Conservation (phyloP, 2,888 invertebrate species). For the Sycophila texana region DNA sequence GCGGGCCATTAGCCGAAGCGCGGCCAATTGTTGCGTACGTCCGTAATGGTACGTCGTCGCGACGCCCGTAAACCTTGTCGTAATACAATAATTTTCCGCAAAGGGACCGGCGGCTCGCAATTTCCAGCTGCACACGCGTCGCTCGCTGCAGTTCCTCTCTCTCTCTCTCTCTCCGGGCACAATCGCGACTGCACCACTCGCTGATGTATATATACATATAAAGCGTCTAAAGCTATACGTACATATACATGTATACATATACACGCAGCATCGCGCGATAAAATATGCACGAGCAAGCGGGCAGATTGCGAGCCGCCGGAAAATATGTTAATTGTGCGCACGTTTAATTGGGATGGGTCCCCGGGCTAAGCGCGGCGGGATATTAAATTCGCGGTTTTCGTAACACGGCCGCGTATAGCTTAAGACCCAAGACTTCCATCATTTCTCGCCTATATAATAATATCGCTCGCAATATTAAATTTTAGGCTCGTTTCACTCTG, state of each 20-base stretch:
- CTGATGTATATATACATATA: no score
- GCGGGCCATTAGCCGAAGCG: not conserved
- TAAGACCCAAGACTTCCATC: not conserved
- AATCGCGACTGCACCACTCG: no score
- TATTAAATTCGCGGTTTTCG: slow-evolving; percentile 25
- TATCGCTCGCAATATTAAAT: slow-evolving; percentile 12
- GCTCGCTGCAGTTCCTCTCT: not conserved
- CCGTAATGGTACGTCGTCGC: slow-evolving; percentile 1
- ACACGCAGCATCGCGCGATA: not conserved
- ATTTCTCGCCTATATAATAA: not conserved
- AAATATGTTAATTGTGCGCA: slow-evolving; percentile 10
- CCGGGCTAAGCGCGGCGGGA: not conserved
- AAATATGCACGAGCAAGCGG: not conserved
- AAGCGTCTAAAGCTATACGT: no score
- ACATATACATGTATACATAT: not conserved
- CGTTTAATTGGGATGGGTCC: slow-evolving; percentile 17
- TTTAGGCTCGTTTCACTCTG: slow-evolving; percentile 19
- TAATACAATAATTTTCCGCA: slow-evolving; percentile 8
- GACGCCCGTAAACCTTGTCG: slow-evolving; percentile 4
- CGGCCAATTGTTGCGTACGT: slow-evolving; percentile 26
- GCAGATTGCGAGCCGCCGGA: not conserved
- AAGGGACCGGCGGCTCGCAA: not conserved
- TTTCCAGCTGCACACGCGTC: slow-evolving; percentile 5
- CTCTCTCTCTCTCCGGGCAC: no score
- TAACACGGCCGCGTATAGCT: not conserved